Evolutionary conservation across 2,888 invertebrate genomes (phyloP).

Genomic region (Agriopis leucophaearia): DNA sequence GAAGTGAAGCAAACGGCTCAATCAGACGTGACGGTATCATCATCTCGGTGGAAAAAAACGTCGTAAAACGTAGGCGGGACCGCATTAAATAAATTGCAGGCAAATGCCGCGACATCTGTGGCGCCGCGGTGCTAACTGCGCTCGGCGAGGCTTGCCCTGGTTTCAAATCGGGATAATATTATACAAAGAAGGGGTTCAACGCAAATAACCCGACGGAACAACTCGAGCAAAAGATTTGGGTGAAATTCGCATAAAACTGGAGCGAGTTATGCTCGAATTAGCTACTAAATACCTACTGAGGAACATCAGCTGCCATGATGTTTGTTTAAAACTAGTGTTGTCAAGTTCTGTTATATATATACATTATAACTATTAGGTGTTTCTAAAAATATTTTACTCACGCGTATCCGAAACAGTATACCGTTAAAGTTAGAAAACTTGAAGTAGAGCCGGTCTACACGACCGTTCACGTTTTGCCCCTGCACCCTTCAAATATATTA

Average conservation of each 20-base stretch:
- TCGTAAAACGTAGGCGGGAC: conserved; percentile 75
- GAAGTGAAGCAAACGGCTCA: conserved; percentile 78
- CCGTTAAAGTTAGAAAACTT: conserved; percentile 33
- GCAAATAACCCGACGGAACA: conserved; percentile 11
- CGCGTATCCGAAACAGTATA: conserved; percentile 14
- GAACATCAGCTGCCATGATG: too few species aligned
- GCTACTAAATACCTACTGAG: neutral
- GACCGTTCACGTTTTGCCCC: conserved; percentile 19
- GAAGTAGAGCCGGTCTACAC: conserved; percentile 36
- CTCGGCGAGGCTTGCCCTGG: conserved; percentile 40
- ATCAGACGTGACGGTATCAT: conserved; percentile 79
- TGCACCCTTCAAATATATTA: conserved; percentile 29
- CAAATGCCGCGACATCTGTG: conserved; percentile 74
- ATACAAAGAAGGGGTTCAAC: conserved; percentile 13
- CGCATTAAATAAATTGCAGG: conserved; percentile 82
- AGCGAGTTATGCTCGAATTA: neutral
- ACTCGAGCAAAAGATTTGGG: conserved; percentile 9
- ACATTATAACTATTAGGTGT: neutral
- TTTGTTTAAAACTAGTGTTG: too few species aligned
- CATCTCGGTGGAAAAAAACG: conserved; percentile 72
- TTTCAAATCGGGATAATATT: conserved; percentile 35
- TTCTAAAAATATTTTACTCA: neutral
- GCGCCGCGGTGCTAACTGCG: conserved; percentile 55
- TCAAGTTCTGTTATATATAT: too few species aligned
- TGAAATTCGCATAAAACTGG: conserved; percentile 10